These are phyloP conservation scores for rabbit (Oryctolagus cuniculus) DNA, from an alignment of 2,113 vertebrate genomes.

Conservation along the genomic window DNA sequence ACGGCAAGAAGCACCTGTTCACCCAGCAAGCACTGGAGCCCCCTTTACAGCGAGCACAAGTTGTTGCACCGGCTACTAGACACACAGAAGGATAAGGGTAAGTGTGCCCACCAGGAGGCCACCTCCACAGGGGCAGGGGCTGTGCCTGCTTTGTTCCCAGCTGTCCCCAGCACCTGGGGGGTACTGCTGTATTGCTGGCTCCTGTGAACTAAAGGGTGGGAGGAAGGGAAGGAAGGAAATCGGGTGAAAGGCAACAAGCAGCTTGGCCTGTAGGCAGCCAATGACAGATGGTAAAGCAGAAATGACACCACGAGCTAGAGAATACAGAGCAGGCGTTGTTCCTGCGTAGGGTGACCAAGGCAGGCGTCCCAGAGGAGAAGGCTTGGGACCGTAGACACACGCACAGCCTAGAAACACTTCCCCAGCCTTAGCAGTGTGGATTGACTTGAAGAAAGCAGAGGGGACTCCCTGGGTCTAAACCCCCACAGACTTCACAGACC, in stretches of 20 bases:
- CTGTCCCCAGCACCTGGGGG: not conserved
- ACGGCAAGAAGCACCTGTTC: not conserved
- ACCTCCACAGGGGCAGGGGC: not conserved
- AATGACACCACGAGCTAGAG: not conserved
- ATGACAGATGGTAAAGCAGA: not conserved
- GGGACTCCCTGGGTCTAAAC: not conserved
- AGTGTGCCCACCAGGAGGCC: not conserved
- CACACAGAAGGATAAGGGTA: not conserved
- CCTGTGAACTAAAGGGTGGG: not conserved
- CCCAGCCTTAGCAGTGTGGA: not conserved
- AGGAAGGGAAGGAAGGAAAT: not conserved
- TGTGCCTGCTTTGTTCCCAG: not conserved
- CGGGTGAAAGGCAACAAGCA: not conserved
- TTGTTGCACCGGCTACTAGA: not conserved
- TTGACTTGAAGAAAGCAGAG: not conserved
- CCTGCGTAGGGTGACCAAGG: not conserved
- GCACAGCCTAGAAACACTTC: too few relatives aligned
- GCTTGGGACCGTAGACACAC: not conserved
- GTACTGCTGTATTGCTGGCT: not conserved
- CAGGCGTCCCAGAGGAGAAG: not conserved
- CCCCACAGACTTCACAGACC: not conserved
- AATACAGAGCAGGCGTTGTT: not conserved
- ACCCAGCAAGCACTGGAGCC: not conserved
- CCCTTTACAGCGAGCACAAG: not conserved
- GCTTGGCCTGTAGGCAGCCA: not conserved